Base-by-base conservation (phyloP, 2,888 invertebrate species). In the Eristalinus aeneus region DNA sequence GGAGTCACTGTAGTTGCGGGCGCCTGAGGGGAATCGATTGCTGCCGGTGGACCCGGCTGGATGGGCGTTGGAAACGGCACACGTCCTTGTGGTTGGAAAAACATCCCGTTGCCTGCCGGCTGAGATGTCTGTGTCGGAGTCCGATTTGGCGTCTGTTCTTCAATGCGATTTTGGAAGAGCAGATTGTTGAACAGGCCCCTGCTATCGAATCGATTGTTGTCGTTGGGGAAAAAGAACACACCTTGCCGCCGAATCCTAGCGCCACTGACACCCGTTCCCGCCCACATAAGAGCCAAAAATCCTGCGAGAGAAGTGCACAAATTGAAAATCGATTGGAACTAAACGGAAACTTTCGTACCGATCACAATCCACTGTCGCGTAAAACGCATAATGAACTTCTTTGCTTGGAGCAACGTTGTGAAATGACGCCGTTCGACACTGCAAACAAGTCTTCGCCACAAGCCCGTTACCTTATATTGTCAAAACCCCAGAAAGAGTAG, bases 1-100 rank as follows among this genome's bases (percentile, higher is more conserved):
- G 91, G 90, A 0, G 88, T 75, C 56, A 90, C 87, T 0, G 90
- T 90, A 4, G 88, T 53, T 16, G 75, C 68, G 10, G 67, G 12
- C 5, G 22, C 2, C 5, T 10, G 32, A n/a, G 53, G 61, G 10
- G 65, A 27, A 11, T 76, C 31, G 31, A 76, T 82, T n/a, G 22
- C 16, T 32, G 75, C 65, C 11, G 76, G 77, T 8, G 71, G 77
- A 5, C 77, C 77, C 0, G 77, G 77, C 1, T 20, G n/a, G 0
- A 72, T 63, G 10, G 73, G 68, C 20, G 67, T 65, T 2, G 67
- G 36, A 16, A 73, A 61, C 0, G 79, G 67, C 0, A 39, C 36
- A 0, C 65, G 65, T 1, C n/a, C 9, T 31, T 20, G 22, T 20
- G 36, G 27, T 16, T 34, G 60, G 12, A 54, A 2, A 2, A 10